These are phyloP conservation scores for Saiga tatarica DNA, from an alignment of 2,113 vertebrate species.

Conservation along the genomic window DNA sequence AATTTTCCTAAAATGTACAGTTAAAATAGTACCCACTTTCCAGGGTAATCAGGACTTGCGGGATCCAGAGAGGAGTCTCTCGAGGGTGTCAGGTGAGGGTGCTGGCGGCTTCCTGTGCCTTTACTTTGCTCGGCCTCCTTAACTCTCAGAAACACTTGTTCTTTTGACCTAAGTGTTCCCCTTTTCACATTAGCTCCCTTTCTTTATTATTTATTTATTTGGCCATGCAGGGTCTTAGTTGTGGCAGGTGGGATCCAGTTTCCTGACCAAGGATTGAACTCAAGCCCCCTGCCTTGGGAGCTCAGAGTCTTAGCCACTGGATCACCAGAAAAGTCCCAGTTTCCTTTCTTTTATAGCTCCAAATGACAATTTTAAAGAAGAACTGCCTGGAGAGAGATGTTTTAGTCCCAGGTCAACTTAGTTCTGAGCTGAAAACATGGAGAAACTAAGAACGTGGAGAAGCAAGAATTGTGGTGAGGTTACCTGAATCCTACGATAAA, in stretches of 20 bases:
- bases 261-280: not conserved
- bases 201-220: not conserved
- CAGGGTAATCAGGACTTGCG: not conserved
- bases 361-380: not conserved
- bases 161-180: not conserved
- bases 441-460: not conserved
- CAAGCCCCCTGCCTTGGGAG: not conserved
- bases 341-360: not conserved
- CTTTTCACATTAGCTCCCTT: not conserved
- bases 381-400: not conserved
- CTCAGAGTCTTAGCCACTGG: not conserved
- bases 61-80: not conserved
- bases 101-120: accelerated
- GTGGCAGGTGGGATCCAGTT: not conserved
- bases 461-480: not conserved
- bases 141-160: not conserved
- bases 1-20: not conserved
- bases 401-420: not conserved
- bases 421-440: not conserved
- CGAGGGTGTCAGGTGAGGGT: not conserved
- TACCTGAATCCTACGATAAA: not conserved
- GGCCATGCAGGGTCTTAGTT: not conserved
- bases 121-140: not conserved
- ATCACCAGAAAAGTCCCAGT: not conserved
- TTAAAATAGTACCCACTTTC: not conserved